Evolutionary conservation across 2,113 vertebrate genomes (phyloP).

Genomic region (Alces alces): DNA sequence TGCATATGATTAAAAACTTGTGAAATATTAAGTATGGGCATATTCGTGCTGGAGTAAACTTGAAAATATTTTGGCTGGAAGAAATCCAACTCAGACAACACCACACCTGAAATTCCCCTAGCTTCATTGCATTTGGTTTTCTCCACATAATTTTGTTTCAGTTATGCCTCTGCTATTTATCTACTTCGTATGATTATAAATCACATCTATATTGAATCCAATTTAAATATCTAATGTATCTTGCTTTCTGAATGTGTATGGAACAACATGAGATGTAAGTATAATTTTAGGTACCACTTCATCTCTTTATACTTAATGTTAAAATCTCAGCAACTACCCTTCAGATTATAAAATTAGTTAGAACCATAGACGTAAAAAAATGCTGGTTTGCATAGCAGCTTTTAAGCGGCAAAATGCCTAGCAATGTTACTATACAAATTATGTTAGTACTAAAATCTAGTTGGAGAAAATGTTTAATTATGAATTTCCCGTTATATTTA

Average conservation of each 20-base stretch:
- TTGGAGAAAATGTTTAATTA: neutral
- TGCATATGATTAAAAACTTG: neutral
- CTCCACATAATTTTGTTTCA: neutral
- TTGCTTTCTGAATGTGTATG: neutral
- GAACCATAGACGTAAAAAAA: neutral
- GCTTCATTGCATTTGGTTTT: neutral
- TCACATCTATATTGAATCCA: neutral
- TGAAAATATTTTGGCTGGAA: neutral
- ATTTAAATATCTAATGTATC: neutral
- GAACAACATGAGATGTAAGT: neutral
- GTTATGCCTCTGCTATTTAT: neutral
- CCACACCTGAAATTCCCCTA: neutral
- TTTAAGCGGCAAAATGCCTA: neutral
- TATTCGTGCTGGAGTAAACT: neutral
- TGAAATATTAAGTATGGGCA: neutral
- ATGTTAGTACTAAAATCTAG: neutral
- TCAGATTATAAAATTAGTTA: slow-evolving; percentile 10
- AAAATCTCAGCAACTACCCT: neutral
- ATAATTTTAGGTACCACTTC: neutral
- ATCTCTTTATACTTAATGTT: neutral
- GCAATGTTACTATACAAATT: neutral
- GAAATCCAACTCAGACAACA: neutral
- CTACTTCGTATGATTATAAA: neutral
- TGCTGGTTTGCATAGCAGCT: neutral
- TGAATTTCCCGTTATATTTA: slow-evolving; percentile 7